Percentiles rank a stretch among this genome's conserved stretches.
Conservation (phyloP, 2,797 vertebrate species). For the Alauda arvensis region DNA sequence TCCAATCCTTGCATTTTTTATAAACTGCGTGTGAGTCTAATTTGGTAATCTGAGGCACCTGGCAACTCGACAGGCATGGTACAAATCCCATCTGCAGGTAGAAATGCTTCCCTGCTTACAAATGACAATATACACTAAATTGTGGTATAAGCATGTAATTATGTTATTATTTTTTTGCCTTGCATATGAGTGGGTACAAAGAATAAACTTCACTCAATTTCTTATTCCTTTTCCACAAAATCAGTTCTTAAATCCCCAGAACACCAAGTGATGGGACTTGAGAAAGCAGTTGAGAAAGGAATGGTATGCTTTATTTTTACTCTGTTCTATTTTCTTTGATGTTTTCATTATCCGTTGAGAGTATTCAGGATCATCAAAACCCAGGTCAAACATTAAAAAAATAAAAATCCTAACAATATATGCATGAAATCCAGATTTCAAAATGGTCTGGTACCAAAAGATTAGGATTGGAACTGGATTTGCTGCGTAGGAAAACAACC, state of each 20-base stretch:
- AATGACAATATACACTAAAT: not conserved
- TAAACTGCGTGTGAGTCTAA: not conserved
- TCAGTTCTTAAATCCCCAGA: not conserved
- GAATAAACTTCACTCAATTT: not conserved
- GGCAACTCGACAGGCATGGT: not conserved
- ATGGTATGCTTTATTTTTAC: not conserved
- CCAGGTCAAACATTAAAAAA: not conserved
- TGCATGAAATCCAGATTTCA: not conserved
- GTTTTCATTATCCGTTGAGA: not conserved
- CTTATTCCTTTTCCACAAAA: not conserved
- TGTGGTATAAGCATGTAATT: not conserved
- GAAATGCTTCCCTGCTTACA: not conserved
- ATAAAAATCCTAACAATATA: not conserved
- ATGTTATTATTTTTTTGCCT: not conserved
- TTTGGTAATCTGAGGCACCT: not conserved
- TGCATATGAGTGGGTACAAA: not conserved
- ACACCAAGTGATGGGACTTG: not conserved
- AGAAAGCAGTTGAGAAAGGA: not conserved
- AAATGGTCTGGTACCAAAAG: not conserved
- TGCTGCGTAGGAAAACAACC: fast-evolving
- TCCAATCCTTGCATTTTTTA: not conserved
- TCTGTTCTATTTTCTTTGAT: not conserved
- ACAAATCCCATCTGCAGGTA: not conserved
- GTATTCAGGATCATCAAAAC: not conserved
- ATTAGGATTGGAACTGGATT: not conserved